A percentile compares a stretch with the other conserved stretches of the same genome.
Conservation (phyloP, 2,113 vertebrate species). For the Oncorhynchus gorbuscha region DNA sequence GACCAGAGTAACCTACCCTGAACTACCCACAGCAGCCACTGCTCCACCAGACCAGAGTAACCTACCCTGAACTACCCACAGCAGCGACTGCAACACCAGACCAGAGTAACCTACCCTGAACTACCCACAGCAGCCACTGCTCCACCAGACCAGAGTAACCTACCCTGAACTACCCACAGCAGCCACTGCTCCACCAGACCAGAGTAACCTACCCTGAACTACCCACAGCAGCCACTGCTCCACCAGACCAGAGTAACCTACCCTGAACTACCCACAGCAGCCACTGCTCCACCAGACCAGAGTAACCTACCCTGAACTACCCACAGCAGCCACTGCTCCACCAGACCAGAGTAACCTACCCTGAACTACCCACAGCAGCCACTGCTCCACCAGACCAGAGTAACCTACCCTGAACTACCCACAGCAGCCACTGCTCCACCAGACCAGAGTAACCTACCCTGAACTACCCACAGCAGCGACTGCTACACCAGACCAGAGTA, state of each 20-base stretch:
- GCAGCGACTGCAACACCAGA: not conserved
- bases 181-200: not conserved
- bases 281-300: no score
- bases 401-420: not conserved
- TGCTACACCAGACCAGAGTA: not conserved
- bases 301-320: not conserved
- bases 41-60: not conserved
- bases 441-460: not conserved
- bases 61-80: not conserved
- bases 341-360: no score
- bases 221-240: not conserved
- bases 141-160: not conserved
- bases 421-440: not conserved
- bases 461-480: not conserved
- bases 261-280: not conserved
- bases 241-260: not conserved
- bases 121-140: not conserved
- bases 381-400: not conserved
- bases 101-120: not conserved
- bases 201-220: not conserved
- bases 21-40: constrained; percentile 2
- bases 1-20: not conserved
- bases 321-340: not conserved
- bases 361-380: not conserved
- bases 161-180: not conserved